Conservation (phyloP, 1,140 invertebrate genomes). For the Kradibia gibbosae region DNA sequence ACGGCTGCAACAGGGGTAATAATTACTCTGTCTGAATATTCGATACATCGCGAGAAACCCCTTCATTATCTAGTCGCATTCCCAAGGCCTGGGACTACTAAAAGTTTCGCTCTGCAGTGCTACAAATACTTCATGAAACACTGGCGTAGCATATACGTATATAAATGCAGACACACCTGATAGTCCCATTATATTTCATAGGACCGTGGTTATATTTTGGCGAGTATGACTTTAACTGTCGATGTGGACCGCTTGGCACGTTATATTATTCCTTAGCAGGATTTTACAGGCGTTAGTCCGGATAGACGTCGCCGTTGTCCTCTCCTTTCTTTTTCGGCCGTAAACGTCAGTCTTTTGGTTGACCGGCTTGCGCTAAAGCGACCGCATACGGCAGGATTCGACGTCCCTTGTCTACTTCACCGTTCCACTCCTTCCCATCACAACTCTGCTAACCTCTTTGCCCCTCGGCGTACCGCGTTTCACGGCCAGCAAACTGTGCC, state of each 20-base stretch:
- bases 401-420: slow-evolving; percentile 48
- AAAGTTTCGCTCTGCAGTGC: slow-evolving; percentile 8
- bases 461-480: not conserved
- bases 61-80: slow-evolving; percentile 40
- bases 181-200: slow-evolving; percentile 64
- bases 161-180: not conserved
- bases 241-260: slow-evolving; percentile 60
- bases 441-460: not conserved
- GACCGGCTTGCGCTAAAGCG: slow-evolving; percentile 20
- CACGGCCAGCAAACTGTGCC: not conserved
- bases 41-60: slow-evolving; percentile 27
- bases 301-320: not conserved
- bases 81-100: slow-evolving; percentile 25
- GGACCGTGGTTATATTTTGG: slow-evolving; percentile 64
- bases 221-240: slow-evolving; percentile 69
- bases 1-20: slow-evolving; percentile 5
- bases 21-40: slow-evolving; percentile 36
- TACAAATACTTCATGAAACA: not conserved
- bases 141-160: not conserved
- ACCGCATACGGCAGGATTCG: slow-evolving; percentile 15
- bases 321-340: not conserved
- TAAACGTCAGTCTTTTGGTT: slow-evolving; percentile 44
- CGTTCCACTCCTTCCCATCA: slow-evolving; percentile 18
- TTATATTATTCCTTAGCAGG: slow-evolving; percentile 64
- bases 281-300: slow-evolving; percentile 66